These are phyloP conservation scores for Drosophila trapezifrons DNA, from an alignment of 1,140 invertebrate genomes.

Conservation along the genomic window DNA sequence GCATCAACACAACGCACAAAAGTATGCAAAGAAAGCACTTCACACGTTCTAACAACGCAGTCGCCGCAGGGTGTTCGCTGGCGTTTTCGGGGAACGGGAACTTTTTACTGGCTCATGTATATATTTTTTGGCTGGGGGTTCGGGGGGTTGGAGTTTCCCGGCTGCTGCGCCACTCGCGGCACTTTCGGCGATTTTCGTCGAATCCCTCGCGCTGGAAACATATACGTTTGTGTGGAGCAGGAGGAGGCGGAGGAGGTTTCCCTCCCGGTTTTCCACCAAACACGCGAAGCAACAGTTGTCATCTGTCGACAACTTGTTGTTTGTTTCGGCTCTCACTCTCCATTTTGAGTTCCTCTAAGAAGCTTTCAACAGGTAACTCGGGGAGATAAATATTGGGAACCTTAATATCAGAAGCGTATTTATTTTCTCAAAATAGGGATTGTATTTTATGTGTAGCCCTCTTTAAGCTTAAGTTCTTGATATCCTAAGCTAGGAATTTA, in stretches of 20 bases:
- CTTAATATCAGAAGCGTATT: too few relatives aligned
- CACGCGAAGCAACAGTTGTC: slow-evolving; percentile 69
- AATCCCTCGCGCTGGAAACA: slow-evolving; percentile 27
- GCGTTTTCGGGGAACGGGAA: background rate
- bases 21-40: slow-evolving; percentile 78
- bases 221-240: slow-evolving; percentile 6
- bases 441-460: too few relatives aligned
- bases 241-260: background rate
- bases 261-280: slow-evolving; percentile 9
- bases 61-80: slow-evolving; percentile 29
- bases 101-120: slow-evolving; percentile 7
- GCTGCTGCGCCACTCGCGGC: slow-evolving; percentile 49
- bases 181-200: slow-evolving; percentile 79
- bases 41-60: slow-evolving; percentile 75
- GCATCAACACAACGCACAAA: slow-evolving; percentile 68
- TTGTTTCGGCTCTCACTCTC: slow-evolving; percentile 4
- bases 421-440: background rate
- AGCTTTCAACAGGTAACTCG: slow-evolving; percentile 1
- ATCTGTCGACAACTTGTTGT: slow-evolving; percentile 70
- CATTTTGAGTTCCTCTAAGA: background rate
- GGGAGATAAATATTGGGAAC: background rate
- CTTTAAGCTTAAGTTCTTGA: background rate
- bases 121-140: background rate
- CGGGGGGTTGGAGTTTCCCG: slow-evolving; percentile 12
- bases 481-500: slow-evolving; percentile 8